Evolutionary conservation across 2,888 invertebrate species (phyloP).

Genomic region (Dromius quadrimaculatus): DNA sequence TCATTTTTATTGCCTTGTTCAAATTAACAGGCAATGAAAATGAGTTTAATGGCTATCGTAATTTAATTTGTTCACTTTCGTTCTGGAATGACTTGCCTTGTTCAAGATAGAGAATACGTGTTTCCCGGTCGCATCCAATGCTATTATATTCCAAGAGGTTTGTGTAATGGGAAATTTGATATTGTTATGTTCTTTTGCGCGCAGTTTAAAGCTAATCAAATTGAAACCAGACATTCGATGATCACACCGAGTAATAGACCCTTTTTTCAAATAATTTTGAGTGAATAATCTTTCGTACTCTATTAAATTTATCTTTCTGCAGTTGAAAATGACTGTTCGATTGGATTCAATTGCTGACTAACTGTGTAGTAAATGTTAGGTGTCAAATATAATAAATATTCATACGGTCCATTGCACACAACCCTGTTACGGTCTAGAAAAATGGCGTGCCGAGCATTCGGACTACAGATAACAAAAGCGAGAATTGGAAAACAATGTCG

Average conservation of each 20-base stretch:
- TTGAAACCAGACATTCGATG: neutral
- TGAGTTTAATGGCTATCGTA: slow-evolving; percentile 20
- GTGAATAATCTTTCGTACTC: too few species aligned
- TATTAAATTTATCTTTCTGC: too few species aligned
- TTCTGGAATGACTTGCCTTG: neutral
- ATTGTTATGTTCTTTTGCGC: neutral
- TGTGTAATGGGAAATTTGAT: neutral
- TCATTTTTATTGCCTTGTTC: slow-evolving; percentile 24
- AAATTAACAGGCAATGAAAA: slow-evolving; percentile 37
- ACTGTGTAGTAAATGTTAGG: too few species aligned
- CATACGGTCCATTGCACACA: too few species aligned
- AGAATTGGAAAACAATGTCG: slow-evolving; percentile 1
- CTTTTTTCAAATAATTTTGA: too few species aligned
- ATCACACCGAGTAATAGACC: too few species aligned
- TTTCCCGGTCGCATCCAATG: neutral
- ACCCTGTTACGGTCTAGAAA: too few species aligned
- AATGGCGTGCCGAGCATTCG: neutral
- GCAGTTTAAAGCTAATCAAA: neutral
- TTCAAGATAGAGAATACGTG: neutral
- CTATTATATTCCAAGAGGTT: neutral
- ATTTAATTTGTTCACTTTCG: slow-evolving; percentile 22
- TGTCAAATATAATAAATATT: too few species aligned
- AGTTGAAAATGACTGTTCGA: too few species aligned
- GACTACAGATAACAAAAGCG: neutral
- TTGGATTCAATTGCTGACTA: too few species aligned